phyloP scores from a whole-genome alignment of 1,140 invertebrate genomes.

The Propsilocerus akamusi region DNA sequence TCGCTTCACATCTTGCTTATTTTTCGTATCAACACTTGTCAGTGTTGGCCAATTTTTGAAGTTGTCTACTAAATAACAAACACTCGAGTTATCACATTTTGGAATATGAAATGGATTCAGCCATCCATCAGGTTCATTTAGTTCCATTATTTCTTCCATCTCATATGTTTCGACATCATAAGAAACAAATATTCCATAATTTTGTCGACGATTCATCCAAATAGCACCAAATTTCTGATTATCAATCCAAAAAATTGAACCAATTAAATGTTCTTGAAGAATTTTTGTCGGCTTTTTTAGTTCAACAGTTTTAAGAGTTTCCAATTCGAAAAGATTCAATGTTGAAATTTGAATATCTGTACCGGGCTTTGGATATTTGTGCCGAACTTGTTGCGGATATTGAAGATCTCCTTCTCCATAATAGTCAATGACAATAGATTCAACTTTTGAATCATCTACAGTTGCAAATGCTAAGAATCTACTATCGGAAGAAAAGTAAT shows the following conservation, averaged over 20 bases:
- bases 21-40: slow-evolving; percentile 17
- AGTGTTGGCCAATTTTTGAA: slow-evolving; percentile 20
- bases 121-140: slow-evolving; percentile 19
- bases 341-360: slow-evolving; percentile 55
- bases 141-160: neutral
- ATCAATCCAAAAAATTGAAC: slow-evolving; percentile 59
- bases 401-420: slow-evolving; percentile 41
- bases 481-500: slow-evolving; percentile 69
- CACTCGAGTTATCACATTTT: slow-evolving; percentile 12
- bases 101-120: slow-evolving; percentile 14
- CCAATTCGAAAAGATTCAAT: slow-evolving; percentile 43
- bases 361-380: slow-evolving; percentile 77
- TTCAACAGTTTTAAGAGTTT: slow-evolving; percentile 18
- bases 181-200: slow-evolving; percentile 25
- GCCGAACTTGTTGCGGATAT: slow-evolving; percentile 37
- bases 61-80: slow-evolving; percentile 17
- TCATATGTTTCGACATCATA: neutral
- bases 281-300: slow-evolving; percentile 27
- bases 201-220: slow-evolving; percentile 80
- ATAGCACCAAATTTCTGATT: slow-evolving; percentile 45
- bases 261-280: slow-evolving; percentile 28
- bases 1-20: slow-evolving; percentile 12
- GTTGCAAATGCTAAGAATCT: slow-evolving; percentile 50
- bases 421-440: slow-evolving; percentile 23
- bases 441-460: slow-evolving; percentile 52